Evolutionary conservation across 2,888 invertebrate species (phyloP).

Genomic region (Sinohyriopsis cumingii): DNA sequence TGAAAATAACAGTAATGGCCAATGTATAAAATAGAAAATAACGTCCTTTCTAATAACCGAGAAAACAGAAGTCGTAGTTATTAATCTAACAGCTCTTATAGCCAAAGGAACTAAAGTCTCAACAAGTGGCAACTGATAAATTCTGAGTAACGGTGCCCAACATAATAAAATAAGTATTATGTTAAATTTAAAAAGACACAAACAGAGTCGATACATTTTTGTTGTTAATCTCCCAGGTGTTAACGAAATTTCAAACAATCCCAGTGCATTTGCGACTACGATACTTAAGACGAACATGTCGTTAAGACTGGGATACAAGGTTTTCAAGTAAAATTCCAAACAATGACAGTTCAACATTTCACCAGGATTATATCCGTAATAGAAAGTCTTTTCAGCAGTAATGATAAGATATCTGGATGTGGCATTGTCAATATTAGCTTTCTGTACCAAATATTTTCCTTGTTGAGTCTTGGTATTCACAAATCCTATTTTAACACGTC

Average conservation of each 20-base stretch:
- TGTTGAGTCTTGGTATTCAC: conserved; percentile 45
- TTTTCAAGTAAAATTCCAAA: conserved; percentile 73
- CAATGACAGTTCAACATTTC: conserved; percentile 72
- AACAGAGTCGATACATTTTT: conserved; percentile 69
- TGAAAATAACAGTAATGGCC: conserved; percentile 49
- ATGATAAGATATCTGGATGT: conserved; percentile 71
- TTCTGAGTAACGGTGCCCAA: conserved; percentile 73
- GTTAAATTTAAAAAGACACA: conserved; percentile 73
- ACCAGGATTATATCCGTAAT: conserved; percentile 71
- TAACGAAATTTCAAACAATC: conserved; percentile 72
- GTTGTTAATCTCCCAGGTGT: conserved; percentile 64
- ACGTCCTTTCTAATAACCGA: conserved; percentile 59
- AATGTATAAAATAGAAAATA: conserved; percentile 48
- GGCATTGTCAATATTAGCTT: conserved; percentile 33
- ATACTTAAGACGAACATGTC: conserved; percentile 74
- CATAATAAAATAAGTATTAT: conserved; percentile 68
- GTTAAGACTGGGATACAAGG: conserved; percentile 74
- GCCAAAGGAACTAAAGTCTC: conserved; percentile 59
- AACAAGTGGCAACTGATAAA: conserved; percentile 71
- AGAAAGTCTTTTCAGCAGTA: conserved; percentile 70
- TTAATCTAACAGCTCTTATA: conserved; percentile 62
- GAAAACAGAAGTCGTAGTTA: conserved; percentile 66
- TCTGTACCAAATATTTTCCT: conserved; percentile 41
- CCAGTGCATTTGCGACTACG: conserved; percentile 72
- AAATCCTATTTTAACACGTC: conserved; percentile 73